Conservation (phyloP, 2,888 invertebrate genomes). For the Torymus aiolomorphi region DNA sequence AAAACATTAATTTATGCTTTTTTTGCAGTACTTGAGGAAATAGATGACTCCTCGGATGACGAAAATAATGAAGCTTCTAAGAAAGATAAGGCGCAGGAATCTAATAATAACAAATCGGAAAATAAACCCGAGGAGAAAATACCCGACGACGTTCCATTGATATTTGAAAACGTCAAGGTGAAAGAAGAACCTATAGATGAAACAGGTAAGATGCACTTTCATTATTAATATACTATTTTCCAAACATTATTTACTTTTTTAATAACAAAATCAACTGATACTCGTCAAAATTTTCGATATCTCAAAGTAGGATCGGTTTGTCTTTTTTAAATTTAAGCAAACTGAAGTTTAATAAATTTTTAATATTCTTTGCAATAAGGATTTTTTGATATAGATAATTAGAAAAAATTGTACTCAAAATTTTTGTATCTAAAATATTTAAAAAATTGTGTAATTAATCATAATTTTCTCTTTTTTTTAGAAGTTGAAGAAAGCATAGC, state of each 20-base stretch:
- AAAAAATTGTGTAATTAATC: background rate
- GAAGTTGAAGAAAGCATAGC: conserved; percentile 77
- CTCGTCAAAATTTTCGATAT: no score
- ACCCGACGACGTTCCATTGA: conserved; percentile 51
- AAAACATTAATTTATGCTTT: no score
- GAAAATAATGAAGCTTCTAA: conserved; percentile 26
- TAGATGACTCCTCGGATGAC: conserved; percentile 53
- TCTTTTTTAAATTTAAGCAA: no score
- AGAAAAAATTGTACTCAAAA: no score
- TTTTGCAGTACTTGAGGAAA: conserved; percentile 48
- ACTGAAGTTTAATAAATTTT: no score
- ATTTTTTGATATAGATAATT: no score
- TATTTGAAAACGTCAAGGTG: conserved; percentile 60
- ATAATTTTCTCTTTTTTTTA: conserved; percentile 38
- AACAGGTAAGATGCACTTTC: conserved; percentile 63
- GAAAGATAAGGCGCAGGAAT: conserved; percentile 1
- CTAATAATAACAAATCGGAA: background rate
- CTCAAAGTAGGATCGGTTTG: background rate
- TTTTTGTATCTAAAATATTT: background rate
- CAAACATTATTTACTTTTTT: no score
- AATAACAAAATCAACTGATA: no score
- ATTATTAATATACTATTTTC: background rate
- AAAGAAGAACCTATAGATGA: conserved; percentile 71
- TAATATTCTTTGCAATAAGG: no score
- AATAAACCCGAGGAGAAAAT: conserved; percentile 46